Conservation (phyloP, 2,113 vertebrate genomes). For the Talpa occidentalis region DNA sequence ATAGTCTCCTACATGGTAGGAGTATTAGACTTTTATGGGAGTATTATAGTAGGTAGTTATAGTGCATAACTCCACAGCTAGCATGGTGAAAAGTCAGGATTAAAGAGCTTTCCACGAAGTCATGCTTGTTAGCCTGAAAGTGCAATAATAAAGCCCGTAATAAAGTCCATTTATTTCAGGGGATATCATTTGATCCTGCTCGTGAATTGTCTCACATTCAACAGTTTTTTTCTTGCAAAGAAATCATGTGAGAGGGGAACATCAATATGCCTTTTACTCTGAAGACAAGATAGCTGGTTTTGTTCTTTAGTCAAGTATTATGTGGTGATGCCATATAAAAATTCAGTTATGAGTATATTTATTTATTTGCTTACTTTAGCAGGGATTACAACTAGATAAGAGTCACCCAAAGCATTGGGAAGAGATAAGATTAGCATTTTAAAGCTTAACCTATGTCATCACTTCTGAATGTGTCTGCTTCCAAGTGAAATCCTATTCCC, state of each 20-base stretch:
- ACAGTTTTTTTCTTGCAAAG: neutral
- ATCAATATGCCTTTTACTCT: neutral
- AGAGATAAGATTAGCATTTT: slow-evolving; percentile 52
- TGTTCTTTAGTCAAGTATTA: neutral
- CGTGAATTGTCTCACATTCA: neutral
- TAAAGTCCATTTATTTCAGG: neutral
- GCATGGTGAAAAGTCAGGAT: neutral
- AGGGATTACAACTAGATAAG: neutral
- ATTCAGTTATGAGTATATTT: neutral
- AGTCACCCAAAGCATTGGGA: neutral
- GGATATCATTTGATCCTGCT: neutral
- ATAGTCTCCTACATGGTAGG: neutral
- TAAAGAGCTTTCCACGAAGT: neutral
- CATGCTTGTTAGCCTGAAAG: neutral
- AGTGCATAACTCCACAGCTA: neutral
- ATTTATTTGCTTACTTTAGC: neutral
- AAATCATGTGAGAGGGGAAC: neutral
- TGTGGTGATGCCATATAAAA: neutral
- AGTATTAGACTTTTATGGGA: too few relatives aligned
- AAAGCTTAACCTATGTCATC: slow-evolving; percentile 41
- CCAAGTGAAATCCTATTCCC: slow-evolving; percentile 30
- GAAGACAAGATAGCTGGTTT: neutral
- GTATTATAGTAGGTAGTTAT: too few relatives aligned
- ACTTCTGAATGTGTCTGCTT: neutral
- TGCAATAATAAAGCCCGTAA: neutral